These are phyloP conservation scores for Diabrotica balteata DNA, from an alignment of 2,888 invertebrate species.

Conservation along the genomic window DNA sequence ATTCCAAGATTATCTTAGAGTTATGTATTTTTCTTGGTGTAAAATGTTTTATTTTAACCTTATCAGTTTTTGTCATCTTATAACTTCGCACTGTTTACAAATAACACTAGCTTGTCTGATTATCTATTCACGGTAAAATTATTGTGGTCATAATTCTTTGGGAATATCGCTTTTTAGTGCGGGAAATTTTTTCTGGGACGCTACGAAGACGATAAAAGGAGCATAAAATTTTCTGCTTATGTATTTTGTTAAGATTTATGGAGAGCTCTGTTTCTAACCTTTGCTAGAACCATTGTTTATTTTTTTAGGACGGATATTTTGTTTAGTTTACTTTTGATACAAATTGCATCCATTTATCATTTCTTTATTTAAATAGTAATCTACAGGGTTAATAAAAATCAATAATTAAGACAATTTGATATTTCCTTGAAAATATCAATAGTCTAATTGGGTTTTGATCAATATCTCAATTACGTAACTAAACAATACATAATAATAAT, in stretches of 20 bases:
- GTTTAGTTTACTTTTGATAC: no score
- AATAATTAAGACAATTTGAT: no score
- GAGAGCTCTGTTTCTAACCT: constrained; percentile 18
- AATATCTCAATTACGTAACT: no score
- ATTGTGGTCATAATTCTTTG: constrained; percentile 48
- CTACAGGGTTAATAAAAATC: no score
- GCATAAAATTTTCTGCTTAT: constrained; percentile 36
- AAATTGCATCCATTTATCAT: no score
- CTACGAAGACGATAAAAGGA: constrained; percentile 27
- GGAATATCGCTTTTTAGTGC: constrained; percentile 49
- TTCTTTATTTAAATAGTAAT: no score
- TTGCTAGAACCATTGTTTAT: constrained; percentile 15
- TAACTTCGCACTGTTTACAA: constrained; percentile 34
- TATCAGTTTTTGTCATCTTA: constrained; percentile 50
- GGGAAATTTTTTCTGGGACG: constrained; percentile 34
- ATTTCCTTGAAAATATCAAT: no score
- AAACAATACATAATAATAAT: no score
- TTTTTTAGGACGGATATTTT: neutral
- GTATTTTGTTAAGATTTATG: constrained; percentile 29
- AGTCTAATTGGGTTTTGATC: no score
- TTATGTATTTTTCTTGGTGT: neutral
- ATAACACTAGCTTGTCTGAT: constrained; percentile 40
- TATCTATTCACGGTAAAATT: constrained; percentile 50
- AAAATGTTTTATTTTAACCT: constrained; percentile 49
- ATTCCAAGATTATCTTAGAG: no score